These are phyloP conservation scores for Odiellus spinosus DNA, from an alignment of 2,888 invertebrate genomes.

Conservation along the genomic window DNA sequence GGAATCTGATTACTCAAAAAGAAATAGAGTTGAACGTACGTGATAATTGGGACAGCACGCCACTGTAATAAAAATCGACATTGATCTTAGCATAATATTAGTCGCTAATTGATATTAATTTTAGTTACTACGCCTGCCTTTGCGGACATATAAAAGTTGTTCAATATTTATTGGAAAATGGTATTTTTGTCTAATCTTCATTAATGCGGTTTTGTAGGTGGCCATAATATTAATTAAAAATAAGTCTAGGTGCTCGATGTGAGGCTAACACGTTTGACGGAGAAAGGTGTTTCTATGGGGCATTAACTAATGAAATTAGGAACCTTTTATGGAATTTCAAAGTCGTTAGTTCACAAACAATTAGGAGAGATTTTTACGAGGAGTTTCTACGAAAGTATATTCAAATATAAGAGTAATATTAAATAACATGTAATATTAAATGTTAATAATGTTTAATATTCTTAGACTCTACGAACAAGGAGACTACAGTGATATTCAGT, in stretches of 20 bases:
- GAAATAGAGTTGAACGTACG: constrained; percentile 35
- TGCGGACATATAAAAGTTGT: constrained; percentile 37
- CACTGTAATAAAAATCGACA: constrained; percentile 30
- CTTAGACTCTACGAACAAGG: constrained; percentile 19
- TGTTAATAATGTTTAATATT: too few species aligned
- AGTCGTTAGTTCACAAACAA: constrained; percentile 31
- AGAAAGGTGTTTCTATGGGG: constrained; percentile 38
- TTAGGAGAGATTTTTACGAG: constrained; percentile 33
- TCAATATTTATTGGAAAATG: constrained; percentile 33
- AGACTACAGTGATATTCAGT: constrained; percentile 31
- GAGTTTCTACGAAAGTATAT: constrained; percentile 35
- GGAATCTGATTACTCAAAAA: constrained; percentile 35
- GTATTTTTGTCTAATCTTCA: constrained; percentile 19
- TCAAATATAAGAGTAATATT: too few species aligned
- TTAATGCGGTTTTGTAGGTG: background rate
- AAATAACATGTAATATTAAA: too few species aligned
- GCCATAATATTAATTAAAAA: too few species aligned
- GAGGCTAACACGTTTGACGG: constrained; percentile 40
- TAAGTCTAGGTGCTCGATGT: constrained; percentile 32
- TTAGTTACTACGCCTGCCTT: constrained; percentile 37
- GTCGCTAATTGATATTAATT: background rate
- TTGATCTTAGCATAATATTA: constrained; percentile 1
- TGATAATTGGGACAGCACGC: constrained; percentile 38
- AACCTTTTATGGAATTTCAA: constrained; percentile 32
- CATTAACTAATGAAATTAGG: constrained; percentile 34